Percentiles rank a stretch among this genome's conserved stretches.
Evolutionary conservation across 2,888 invertebrate species (phyloP).

Genomic region (Julus scandinavius): DNA sequence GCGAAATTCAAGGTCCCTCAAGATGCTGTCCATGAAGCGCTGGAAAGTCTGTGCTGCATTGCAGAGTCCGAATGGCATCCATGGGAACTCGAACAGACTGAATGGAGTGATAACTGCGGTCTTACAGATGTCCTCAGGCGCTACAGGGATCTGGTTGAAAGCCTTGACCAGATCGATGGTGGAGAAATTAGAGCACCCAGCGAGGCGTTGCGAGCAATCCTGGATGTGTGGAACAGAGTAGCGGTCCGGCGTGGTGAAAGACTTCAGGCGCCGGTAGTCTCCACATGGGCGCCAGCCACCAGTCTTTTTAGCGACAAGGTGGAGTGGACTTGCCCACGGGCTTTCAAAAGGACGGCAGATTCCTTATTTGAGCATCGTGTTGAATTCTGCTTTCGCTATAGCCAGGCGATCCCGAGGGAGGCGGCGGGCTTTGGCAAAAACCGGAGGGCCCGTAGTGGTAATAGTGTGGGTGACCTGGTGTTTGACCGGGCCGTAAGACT

Average conservation of each 20-base stretch:
- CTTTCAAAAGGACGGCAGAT: constrained; percentile 63
- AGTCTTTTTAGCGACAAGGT: constrained; percentile 62
- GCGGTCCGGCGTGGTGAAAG: constrained; percentile 64
- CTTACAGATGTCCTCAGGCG: constrained; percentile 63
- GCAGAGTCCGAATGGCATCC: constrained; percentile 65
- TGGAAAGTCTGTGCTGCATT: constrained; percentile 57
- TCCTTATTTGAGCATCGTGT: no score
- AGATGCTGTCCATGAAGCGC: no score
- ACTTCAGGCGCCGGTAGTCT: constrained; percentile 64
- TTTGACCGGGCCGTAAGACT: no score
- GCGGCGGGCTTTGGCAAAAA: no score
- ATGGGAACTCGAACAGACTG: constrained; percentile 64
- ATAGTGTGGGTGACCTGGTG: no score
- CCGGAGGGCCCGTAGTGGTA: no score
- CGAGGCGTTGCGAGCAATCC: constrained; percentile 62
- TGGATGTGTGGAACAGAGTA: constrained; percentile 65
- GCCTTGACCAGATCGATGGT: constrained; percentile 58
- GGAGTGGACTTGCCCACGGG: constrained; percentile 65
- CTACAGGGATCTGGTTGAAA: constrained; percentile 65
- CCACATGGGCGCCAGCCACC: constrained; percentile 65
- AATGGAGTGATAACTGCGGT: constrained; percentile 65
- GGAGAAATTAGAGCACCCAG: constrained; percentile 58
- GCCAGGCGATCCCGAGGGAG: no score
- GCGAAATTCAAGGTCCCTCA: no score
- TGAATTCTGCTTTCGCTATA: no score